Base-by-base conservation (phyloP, 2,113 vertebrate genomes). In the Periophthalmodon schlosseri region DNA sequence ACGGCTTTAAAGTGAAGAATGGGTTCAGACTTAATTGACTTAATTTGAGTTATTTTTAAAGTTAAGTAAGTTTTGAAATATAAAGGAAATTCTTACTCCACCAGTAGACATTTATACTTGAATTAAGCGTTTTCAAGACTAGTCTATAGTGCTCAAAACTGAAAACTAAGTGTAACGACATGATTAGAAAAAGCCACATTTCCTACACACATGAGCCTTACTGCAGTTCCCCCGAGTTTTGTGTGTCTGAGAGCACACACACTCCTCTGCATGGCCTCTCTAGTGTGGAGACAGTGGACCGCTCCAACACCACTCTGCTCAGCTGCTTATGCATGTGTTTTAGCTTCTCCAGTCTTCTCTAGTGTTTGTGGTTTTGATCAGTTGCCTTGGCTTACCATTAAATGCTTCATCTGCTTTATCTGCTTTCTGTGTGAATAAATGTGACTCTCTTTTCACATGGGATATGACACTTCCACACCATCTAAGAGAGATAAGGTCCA, bases 181-280 rank as follows among this genome's bases (percentile, higher is more conserved):
- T 3, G 23, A 33, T n/a, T 14, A 64, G 44, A 57, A 39, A 49
- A 6, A 57, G 28, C 0, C 60, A 73, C 34, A 46, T 87, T 80
- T 84, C 69, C 28, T 24, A 44, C 57, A 52, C 63, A n/a, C 58
- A 24, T 15, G 50, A 84, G 80, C 56, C 46, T n/a, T 1, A 4
- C 20, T 34, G 50, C 70, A 28, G 46, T 28, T 83, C 81, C 86
- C 87, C 74, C 80, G 36, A 77, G 67, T 79, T 84, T 84, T 2
- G 12, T 66, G 78, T 69, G 69, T 89, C 87, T 88, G 87, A 90
- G 80, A 61, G 79, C 79, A 77, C 81, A 86, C 60, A 44, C 12
- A n/a, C 64, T 50, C 79, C 54, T 84, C 58, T 81, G 83, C 85
- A 88, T 86, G 83, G 65, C 71, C 18, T 5, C 49, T 52, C 16